Evolutionary conservation across 1,140 invertebrate genomes (phyloP), one percentile per base, ranked within the genome.

Genomic region (Copidosoma floridanum): DNA sequence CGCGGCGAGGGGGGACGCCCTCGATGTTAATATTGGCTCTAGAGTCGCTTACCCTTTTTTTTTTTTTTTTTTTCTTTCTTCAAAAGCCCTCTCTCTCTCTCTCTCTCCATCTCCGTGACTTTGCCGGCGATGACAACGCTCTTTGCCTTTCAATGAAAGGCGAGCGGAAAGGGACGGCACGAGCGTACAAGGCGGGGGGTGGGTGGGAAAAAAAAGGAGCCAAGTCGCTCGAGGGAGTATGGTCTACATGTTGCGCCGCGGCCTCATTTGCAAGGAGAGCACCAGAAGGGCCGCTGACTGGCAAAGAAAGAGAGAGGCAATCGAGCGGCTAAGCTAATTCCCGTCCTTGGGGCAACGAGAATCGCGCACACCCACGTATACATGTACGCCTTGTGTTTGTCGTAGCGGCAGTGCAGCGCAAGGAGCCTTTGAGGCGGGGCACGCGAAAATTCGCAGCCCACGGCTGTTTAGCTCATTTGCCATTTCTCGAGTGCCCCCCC

Each of bases 391-490:
- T n/a, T n/a, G n/a, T n/a, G n/a, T n/a, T n/a, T n/a, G n/a, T n/a
- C n/a, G n/a, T n/a, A n/a, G n/a, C n/a, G n/a, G n/a, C n/a, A n/a
- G n/a, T n/a, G n/a, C n/a, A n/a, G n/a, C n/a, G n/a, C n/a, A n/a
- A n/a, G n/a, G n/a, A n/a, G n/a, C 29, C 32, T 51, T 51, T 35
- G 48, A 51, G 32, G 48, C 29, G 29, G 6, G 6, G 29, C 29
- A 8, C 29, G 29, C 48, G 32, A 51, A 51, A 51, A 37, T 51
- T 51, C 27, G 7, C 7, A 24, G 48, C 48, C 32, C 32, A 6
- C 16, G 48, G 48, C 48, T 51, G 32, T 51, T 51, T 51, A 38
- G 29, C 48, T 51, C 48, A 51, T 38, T 51, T 51, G 20, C 32
- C 20, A 21, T n/a, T 14, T 2, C 24, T 50, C 47, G 32, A 27